Base-by-base conservation (phyloP, 2,113 vertebrate genomes). In the Ciconia boyciana region DNA sequence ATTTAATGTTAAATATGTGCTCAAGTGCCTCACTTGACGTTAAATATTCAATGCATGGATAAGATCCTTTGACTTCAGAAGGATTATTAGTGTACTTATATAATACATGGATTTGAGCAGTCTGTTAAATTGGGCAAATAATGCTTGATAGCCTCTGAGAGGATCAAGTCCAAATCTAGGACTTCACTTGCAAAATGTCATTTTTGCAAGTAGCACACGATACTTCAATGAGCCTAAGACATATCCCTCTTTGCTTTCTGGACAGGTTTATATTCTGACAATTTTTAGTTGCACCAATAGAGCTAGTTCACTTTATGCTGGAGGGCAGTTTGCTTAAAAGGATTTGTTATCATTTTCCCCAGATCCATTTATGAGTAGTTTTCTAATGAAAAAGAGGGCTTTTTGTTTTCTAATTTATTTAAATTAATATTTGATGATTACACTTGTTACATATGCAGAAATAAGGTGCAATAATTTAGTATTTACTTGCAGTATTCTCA, bases 291-390 rank as follows among this genome's bases (percentile, higher is more conserved):
- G 26, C 28, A 60, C 5, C 16, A 11, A 1, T 10, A 2, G 34
- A 48, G 7, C 15, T 28, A 11, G 12, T 44, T 75, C 8, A 5
- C 6, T 72, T 83, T 28, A 2, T 74, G 10, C 44, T 36, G 17
- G 25, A 39, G 19, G 4, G 43, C 4, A 39, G 51, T 80, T 80
- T 34, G 16, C 11, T 44, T 57, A 13, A 85, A 85, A 21, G 1
- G 3, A 1, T 43, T 41, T 20, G 2, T 39, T 43, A 5, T 4
- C 0, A 12, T 22, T 87, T 65, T 57, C 39, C 6, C 11, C 34
- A 6, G 7, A 14, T 93, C 19, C 2, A 2, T 57, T 71, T 76
- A 9, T 39, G 44, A 87, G 8, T 18, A 74, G 29, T 46, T 71
- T 54, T 36, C 21, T 32, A 55, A 70, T 18, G 7, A 65, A 86